Percentiles rank a stretch among this genome's conserved stretches.
phyloP scores from a whole-genome alignment of 2,888 invertebrate genomes.

The Agrotis ipsilon region DNA sequence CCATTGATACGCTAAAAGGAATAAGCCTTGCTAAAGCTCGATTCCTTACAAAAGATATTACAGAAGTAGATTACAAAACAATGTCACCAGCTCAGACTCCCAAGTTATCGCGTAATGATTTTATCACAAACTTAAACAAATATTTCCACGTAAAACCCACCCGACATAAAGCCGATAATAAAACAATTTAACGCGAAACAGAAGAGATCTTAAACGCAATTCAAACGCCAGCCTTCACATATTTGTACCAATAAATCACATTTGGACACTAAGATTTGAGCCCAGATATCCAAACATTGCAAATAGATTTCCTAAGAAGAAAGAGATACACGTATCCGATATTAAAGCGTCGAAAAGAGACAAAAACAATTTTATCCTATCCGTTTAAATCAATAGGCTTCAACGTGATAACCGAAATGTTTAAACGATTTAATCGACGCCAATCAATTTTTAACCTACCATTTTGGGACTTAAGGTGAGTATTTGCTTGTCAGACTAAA shows the following conservation, averaged over 20 bases:
- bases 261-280: slow-evolving; percentile 56
- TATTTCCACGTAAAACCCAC: slow-evolving; percentile 39
- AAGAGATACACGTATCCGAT: slow-evolving; percentile 47
- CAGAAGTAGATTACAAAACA: slow-evolving; percentile 7
- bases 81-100: background rate
- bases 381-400: slow-evolving; percentile 65
- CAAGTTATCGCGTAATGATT: slow-evolving; percentile 29
- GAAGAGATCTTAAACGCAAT: slow-evolving; percentile 55
- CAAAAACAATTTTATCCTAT: slow-evolving; percentile 56
- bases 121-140: slow-evolving; percentile 34
- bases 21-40: background rate
- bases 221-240: slow-evolving; percentile 51
- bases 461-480: slow-evolving; percentile 19
- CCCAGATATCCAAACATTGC: slow-evolving; percentile 56
- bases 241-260: slow-evolving; percentile 66
- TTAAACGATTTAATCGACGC: slow-evolving; percentile 34
- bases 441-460: slow-evolving; percentile 37
- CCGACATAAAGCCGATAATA: slow-evolving; percentile 45
- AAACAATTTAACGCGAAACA: slow-evolving; percentile 50
- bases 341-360: slow-evolving; percentile 55
- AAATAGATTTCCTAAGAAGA: slow-evolving; percentile 57
- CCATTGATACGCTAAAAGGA: too few relatives aligned
- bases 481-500: slow-evolving; percentile 48
- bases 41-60: background rate
- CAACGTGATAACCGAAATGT: slow-evolving; percentile 56